Evolutionary conservation across 2,797 vertebrate species (phyloP).

Genomic region (Melanotaenia nigrans): DNA sequence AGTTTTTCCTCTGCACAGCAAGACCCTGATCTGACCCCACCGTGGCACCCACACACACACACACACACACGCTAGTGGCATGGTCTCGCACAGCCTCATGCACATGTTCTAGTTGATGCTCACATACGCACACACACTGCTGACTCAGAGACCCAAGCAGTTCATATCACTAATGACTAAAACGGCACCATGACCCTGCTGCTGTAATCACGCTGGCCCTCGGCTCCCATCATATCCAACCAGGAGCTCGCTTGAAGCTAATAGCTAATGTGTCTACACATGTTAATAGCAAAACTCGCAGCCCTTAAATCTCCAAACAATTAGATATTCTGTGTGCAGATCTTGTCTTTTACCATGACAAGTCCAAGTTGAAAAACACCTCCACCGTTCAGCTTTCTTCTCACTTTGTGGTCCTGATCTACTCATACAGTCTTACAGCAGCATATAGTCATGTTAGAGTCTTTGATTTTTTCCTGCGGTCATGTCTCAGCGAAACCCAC

Average conservation of each 20-base stretch:
- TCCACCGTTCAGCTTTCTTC: too few relatives aligned
- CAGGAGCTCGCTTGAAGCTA: background rate
- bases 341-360: too few relatives aligned
- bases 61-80: background rate
- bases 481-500: too few relatives aligned
- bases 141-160: conserved; percentile 46
- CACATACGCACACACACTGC: conserved; percentile 36
- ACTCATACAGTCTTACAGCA: too few relatives aligned
- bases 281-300: background rate
- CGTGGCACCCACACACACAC: background rate
- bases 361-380: too few relatives aligned
- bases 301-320: background rate
- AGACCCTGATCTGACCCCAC: conserved; percentile 32
- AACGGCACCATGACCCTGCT: conserved; percentile 37
- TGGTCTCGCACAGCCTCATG: conserved; percentile 20
- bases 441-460: too few relatives aligned
- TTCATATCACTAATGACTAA: conserved; percentile 64
- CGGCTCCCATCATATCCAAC: background rate
- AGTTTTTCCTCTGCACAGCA: conserved; percentile 17
- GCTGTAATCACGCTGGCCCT: conserved; percentile 9
- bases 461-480: too few relatives aligned
- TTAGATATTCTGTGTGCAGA: too few relatives aligned
- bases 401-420: too few relatives aligned
- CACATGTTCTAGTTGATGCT: conserved; percentile 16
- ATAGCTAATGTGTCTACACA: background rate